Evolutionary conservation across 2,113 vertebrate species (phyloP).

Genomic region (Corythornis vintsioides): DNA sequence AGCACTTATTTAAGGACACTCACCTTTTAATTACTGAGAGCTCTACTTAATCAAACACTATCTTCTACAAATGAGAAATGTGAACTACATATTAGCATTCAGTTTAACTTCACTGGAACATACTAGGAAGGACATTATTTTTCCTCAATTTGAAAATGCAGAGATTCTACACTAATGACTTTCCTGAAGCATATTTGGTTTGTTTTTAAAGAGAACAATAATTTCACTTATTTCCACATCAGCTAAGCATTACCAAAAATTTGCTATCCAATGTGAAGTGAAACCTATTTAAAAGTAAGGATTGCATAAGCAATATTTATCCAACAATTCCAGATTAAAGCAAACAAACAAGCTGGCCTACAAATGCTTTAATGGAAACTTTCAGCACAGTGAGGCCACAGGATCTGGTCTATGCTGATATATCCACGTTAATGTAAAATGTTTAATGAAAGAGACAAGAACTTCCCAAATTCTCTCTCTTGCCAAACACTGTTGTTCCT

Average conservation of each 20-base stretch:
- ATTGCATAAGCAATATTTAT: background rate
- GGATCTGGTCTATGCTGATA: background rate
- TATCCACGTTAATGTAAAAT: background rate
- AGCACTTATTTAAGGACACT: background rate
- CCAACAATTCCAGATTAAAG: background rate
- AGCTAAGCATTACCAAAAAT: background rate
- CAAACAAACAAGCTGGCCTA: background rate
- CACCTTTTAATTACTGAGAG: background rate
- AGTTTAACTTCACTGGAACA: background rate
- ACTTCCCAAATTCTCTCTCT: constrained; percentile 7
- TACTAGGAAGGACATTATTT: background rate
- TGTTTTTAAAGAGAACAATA: background rate
- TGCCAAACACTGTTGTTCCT: constrained; percentile 13
- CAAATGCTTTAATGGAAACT: background rate
- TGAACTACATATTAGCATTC: background rate
- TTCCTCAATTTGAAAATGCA: background rate
- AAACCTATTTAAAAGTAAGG: background rate
- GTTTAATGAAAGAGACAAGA: background rate
- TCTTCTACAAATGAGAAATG: background rate
- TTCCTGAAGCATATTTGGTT: background rate
- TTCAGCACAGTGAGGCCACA: background rate
- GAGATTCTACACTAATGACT: background rate
- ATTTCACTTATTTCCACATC: background rate
- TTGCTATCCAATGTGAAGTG: background rate
- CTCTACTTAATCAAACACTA: background rate